These are phyloP conservation scores for Halcyon chelicuti DNA, from an alignment of 2,797 vertebrate genomes.

Conservation along the genomic window DNA sequence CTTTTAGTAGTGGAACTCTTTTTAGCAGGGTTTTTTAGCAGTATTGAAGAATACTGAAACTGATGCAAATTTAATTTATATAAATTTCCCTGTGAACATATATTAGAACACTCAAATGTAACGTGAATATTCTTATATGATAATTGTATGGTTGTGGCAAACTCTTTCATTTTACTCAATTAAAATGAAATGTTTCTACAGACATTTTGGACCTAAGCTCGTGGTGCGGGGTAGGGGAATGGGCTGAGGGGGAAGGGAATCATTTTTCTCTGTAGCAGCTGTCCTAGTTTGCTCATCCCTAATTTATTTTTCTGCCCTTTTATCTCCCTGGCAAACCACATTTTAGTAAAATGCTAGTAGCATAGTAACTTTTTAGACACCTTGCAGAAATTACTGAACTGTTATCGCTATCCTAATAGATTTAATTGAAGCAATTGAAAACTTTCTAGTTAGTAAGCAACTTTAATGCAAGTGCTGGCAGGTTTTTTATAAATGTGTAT, in stretches of 20 bases:
- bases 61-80: neutral
- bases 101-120: neutral
- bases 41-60: neutral
- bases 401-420: neutral
- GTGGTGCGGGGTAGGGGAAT: fast-evolving
- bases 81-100: neutral
- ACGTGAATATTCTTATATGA: neutral
- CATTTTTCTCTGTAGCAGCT: neutral
- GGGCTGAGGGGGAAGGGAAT: neutral
- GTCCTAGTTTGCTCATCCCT: neutral
- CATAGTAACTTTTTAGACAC: neutral
- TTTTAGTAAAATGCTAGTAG: neutral
- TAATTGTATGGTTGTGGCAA: neutral
- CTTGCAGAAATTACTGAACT: neutral
- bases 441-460: neutral
- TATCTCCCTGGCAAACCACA: neutral
- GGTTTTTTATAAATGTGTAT: neutral
- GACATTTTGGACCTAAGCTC: neutral
- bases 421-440: neutral
- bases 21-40: neutral
- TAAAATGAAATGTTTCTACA: neutral
- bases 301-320: neutral
- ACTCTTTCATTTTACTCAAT: neutral
- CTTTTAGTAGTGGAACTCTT: neutral
- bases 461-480: neutral